Evolutionary conservation across 35 echinoderm and acorn worm species (phyloP).

Genomic region (Apostichopus japonicus): DNA sequence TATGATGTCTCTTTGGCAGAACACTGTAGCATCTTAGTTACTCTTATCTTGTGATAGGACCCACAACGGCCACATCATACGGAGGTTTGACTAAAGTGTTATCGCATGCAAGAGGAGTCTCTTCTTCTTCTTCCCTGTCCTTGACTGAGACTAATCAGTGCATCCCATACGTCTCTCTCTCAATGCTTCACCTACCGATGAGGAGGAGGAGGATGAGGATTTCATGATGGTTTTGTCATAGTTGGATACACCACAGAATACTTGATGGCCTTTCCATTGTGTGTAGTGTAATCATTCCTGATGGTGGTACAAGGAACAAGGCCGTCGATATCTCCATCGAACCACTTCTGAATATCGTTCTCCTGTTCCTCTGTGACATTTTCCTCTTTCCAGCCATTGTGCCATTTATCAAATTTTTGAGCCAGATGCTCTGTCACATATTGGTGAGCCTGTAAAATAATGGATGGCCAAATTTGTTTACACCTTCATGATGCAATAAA

Average conservation of each 20-base stretch:
- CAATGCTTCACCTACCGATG: neutral
- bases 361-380: constrained; percentile 74
- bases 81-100: neutral
- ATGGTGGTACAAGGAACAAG: constrained; percentile 80
- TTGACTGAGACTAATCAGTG: neutral
- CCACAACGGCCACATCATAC: too few relatives aligned
- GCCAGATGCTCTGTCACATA: constrained; percentile 72
- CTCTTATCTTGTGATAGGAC: too few relatives aligned
- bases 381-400: constrained; percentile 69
- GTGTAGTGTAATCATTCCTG: constrained; percentile 57
- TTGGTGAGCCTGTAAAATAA: constrained; percentile 75
- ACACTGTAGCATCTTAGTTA: too few relatives aligned
- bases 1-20: too few relatives aligned
- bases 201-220: neutral
- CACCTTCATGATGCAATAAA: too few relatives aligned
- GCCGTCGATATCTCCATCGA: constrained; percentile 82
- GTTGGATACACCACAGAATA: constrained; percentile 80
- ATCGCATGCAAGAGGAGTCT: neutral
- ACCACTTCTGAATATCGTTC: constrained; percentile 82
- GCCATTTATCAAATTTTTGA: constrained; percentile 78
- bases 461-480: too few relatives aligned
- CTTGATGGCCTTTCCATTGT: constrained; percentile 68
- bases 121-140: neutral
- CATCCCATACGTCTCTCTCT: neutral
- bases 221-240: neutral